phyloP scores from a whole-genome alignment of 2,797 vertebrate species.

The Sebastes variabilis region DNA sequence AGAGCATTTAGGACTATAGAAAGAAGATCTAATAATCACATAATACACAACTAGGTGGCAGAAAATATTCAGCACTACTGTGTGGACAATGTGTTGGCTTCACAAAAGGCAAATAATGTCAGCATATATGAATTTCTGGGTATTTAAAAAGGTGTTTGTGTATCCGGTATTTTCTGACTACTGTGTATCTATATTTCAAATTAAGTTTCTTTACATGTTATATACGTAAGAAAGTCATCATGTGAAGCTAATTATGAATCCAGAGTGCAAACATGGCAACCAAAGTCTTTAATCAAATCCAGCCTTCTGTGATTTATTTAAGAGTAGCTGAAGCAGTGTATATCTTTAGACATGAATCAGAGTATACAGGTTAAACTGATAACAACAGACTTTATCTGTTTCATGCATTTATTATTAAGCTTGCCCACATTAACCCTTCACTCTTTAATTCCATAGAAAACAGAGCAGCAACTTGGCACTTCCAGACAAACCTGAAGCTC shows the following conservation, averaged over 20 bases:
- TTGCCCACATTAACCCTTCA: slow-evolving; percentile 41
- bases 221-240: not conserved
- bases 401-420: slow-evolving; percentile 59
- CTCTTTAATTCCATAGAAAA: slow-evolving; percentile 57
- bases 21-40: not conserved
- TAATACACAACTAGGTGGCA: slow-evolving; percentile 28
- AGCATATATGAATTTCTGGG: not conserved
- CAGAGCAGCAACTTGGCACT: slow-evolving; percentile 40
- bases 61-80: not conserved
- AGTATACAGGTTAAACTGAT: slow-evolving; percentile 17
- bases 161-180: not conserved
- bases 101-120: not conserved
- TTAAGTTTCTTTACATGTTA: not conserved
- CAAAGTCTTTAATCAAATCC: not conserved
- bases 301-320: slow-evolving; percentile 29
- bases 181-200: not conserved
- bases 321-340: slow-evolving; percentile 6
- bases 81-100: not conserved
- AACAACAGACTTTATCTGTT: slow-evolving; percentile 30
- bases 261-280: not conserved
- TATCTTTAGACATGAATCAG: slow-evolving; percentile 3
- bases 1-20: not conserved
- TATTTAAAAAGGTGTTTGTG: not conserved
- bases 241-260: not conserved
- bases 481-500: slow-evolving; percentile 29